phyloP scores from a whole-genome alignment of 2,797 vertebrate species.

The Scyliorhinus canicula region DNA sequence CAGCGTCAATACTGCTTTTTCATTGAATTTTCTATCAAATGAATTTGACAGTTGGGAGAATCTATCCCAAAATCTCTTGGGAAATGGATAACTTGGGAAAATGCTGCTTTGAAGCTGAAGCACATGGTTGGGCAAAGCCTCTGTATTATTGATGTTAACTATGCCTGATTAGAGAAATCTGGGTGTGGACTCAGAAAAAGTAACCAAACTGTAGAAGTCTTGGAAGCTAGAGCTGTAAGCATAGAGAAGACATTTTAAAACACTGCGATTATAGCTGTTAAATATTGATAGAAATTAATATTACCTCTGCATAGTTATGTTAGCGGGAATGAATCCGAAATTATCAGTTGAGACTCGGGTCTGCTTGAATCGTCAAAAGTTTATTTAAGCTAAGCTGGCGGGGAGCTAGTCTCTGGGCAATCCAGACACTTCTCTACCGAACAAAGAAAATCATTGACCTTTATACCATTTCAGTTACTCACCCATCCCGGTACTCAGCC shows the following conservation, averaged over 20 bases:
- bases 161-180: too few relatives aligned
- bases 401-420: too few relatives aligned
- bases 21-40: neutral
- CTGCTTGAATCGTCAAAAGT: too few relatives aligned
- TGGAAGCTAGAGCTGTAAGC: neutral
- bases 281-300: neutral
- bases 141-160: too few relatives aligned
- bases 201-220: neutral
- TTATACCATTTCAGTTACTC: too few relatives aligned
- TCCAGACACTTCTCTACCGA: too few relatives aligned
- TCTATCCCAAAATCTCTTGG: neutral
- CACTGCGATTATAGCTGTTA: neutral
- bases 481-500: too few relatives aligned
- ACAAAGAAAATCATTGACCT: too few relatives aligned
- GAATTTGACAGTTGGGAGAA: neutral
- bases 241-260: neutral
- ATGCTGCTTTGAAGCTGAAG: neutral
- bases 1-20: neutral
- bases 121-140: neutral
- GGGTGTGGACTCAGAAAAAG: too few relatives aligned
- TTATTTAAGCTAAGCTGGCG: too few relatives aligned
- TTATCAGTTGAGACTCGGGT: too few relatives aligned
- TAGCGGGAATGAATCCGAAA: too few relatives aligned
- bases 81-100: neutral
- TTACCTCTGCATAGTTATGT: neutral